These are phyloP conservation scores for Paragorgia papillata DNA, from an alignment of 92 coral and sea anemone species.

Conservation along the genomic window DNA sequence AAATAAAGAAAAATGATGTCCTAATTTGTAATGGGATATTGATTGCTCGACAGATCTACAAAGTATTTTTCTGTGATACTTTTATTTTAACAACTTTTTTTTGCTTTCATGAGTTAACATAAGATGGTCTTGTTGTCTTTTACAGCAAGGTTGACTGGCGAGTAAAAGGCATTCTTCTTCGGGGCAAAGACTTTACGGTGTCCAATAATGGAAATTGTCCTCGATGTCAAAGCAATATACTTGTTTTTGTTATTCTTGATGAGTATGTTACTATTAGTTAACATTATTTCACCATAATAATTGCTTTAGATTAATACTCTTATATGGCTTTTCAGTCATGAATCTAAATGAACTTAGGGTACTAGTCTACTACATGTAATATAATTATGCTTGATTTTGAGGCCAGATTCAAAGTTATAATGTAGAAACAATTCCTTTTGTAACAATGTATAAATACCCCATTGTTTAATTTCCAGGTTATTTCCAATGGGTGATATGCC, in stretches of 20 bases:
- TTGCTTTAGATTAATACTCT: not conserved
- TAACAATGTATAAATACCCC: not conserved
- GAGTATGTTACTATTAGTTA: constrained; percentile 81
- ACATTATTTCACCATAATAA: not conserved
- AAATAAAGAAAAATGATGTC: no score
- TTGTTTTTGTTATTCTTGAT: constrained; percentile 87
- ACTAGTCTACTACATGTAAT: no score
- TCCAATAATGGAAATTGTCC: constrained; percentile 97
- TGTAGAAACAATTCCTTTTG: no score
- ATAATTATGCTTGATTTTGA: no score
- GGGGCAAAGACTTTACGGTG: constrained; percentile 77
- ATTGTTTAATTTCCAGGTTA: constrained; percentile 57
- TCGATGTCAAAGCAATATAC: constrained; percentile 82
- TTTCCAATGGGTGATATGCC: constrained; percentile 99
- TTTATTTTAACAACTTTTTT: no score
- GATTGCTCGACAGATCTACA: no score
- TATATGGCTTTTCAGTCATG: no score
- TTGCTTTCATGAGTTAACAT: no score
- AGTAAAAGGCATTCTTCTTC: constrained; percentile 70
- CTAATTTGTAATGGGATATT: no score
- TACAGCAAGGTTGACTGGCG: constrained; percentile 64
- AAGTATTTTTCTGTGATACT: no score
- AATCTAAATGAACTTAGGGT: no score
- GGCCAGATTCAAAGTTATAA: no score
- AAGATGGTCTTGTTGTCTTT: not conserved